Evolutionary conservation across 37 sponge, comb jelly and placozoan species (phyloP), one percentile per base, ranked within the genome.

Genomic region (Diacarnus erythraeanus): DNA sequence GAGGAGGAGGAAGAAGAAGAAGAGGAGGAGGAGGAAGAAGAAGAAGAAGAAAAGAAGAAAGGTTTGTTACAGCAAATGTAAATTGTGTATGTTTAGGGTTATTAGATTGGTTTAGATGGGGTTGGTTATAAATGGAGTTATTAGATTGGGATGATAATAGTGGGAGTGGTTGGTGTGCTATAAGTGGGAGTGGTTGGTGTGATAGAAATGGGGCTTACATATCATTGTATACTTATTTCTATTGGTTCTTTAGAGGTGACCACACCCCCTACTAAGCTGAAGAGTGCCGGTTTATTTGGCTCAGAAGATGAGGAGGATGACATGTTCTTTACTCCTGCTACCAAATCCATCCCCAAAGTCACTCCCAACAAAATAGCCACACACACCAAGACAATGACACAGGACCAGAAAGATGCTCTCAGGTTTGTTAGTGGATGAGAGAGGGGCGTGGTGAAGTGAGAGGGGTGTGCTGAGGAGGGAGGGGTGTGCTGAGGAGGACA

Each of bases 281-380:
- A 44, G 31, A 39, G 33, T 74, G 84, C 64, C 25, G 78, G 82
- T 21, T 63, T 91, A n/a, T 91, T 91, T 79, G 85, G 64, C 2
- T 83, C 76, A 0, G 87, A 80, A 51, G 83, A 85, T 57, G 91
- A 78, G 1, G 91, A 82, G 2, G 88, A 87, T 60, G 88, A 92
- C 35, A 61, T 87, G 64, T 80, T 81, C 69, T 73, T 80, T 26
- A 79, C 84, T 17, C 75, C 89, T 4, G 21, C 38, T 42, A 78
- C 72, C 34, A 65, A 47, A 12, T 47, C 51, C 51, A 15, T 12
- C 51, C 43, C 69, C 21, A 27, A 74, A n/a, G 59, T 36, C 35
- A 27, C 64, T 25, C 15, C 75, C 25, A 4, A 68, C 6, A 73
- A 44, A 75, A 34, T 54, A 17, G 2, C 57, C 65, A 20, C 60